Base-by-base conservation (phyloP, 2,797 vertebrate genomes). In the Chaunax sp. region DNA sequence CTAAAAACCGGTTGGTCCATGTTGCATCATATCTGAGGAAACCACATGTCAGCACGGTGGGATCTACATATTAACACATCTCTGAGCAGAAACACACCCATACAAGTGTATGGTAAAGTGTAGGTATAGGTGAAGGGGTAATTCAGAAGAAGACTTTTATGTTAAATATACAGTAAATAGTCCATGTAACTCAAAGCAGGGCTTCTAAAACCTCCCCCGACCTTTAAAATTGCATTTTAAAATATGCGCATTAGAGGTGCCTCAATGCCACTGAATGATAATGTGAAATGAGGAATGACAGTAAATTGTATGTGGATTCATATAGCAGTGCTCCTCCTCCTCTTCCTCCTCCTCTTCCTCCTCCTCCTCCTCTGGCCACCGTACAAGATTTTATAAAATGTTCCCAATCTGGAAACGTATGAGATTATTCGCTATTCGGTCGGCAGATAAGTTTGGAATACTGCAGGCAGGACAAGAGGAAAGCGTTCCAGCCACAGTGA, bases 141-240 rank as follows among this genome's bases (percentile, higher is more conserved):
- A n/a, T n/a, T n/a, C n/a, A n/a, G n/a, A n/a, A n/a, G n/a, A n/a
- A n/a, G n/a, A n/a, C n/a, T n/a, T n/a, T n/a, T n/a, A n/a, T n/a
- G 15, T 45, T 33, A 38, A 22, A 25, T 43, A 11, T 23, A 13
- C 18, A 23, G 20, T 43, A 35, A n/a, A 54, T 33, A 44, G 50
- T 40, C 7, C 9, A 11, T 50, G 37, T 23, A 5, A 64, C 26
- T 56, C 38, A 62, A 69, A 61, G 38, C 18, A 46, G 15, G 22
- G n/a, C 41, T 62, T 15, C 35, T 46, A 45, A 30, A 30, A 30
- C 28, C 5, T 30, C 28, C 28, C 47, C 13, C 60, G 45, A 57
- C 56, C 19, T 50, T 53, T 25, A 12, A 55, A 69, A 73, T 56
- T 61, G 38, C 25, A 45, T 63, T 66, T 66, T 1, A 16, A 61